These are phyloP conservation scores for Sinodicranocentrus sp. DNA, from an alignment of 2,888 invertebrate species.

Conservation along the genomic window DNA sequence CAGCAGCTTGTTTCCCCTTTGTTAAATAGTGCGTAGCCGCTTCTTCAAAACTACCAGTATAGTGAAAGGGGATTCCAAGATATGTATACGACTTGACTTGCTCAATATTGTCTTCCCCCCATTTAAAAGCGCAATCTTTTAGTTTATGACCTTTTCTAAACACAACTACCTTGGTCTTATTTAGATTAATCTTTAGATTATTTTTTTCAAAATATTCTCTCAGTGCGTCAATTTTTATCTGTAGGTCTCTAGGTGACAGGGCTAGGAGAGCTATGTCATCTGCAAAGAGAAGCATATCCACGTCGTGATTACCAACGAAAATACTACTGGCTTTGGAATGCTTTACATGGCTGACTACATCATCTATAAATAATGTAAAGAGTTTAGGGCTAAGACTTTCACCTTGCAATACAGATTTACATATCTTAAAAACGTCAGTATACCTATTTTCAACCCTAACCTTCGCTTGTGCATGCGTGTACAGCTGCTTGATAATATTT, in stretches of 20 bases:
- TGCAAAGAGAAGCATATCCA: not conserved
- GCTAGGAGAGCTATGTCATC: constrained; percentile 10
- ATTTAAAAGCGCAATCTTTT: not conserved
- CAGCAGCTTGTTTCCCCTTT: too few relatives aligned
- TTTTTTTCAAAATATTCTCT: constrained; percentile 10
- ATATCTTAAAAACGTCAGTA: constrained; percentile 33
- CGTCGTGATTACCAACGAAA: not conserved
- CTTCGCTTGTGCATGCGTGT: constrained; percentile 35
- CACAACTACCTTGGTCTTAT: not conserved
- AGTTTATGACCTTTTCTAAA: not conserved
- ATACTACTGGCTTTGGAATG: not conserved
- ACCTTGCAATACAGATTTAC: constrained; percentile 55
- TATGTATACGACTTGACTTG: not conserved
- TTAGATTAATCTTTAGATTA: not conserved
- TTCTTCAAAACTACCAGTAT: not conserved
- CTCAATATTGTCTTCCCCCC: not conserved
- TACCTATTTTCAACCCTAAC: not conserved
- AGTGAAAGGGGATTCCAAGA: constrained; percentile 11
- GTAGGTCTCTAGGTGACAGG: not conserved
- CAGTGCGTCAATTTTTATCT: constrained; percentile 1
- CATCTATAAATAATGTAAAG: constrained; percentile 59
- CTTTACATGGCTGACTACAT: constrained; percentile 20
- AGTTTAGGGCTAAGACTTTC: constrained; percentile 55
- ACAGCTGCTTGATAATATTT: constrained; percentile 25
- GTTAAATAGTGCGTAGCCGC: too few relatives aligned